Evolutionary conservation across 1,140 invertebrate genomes (phyloP), one percentile per base, ranked within the genome.

Genomic region (Arctopsyche grandis): DNA sequence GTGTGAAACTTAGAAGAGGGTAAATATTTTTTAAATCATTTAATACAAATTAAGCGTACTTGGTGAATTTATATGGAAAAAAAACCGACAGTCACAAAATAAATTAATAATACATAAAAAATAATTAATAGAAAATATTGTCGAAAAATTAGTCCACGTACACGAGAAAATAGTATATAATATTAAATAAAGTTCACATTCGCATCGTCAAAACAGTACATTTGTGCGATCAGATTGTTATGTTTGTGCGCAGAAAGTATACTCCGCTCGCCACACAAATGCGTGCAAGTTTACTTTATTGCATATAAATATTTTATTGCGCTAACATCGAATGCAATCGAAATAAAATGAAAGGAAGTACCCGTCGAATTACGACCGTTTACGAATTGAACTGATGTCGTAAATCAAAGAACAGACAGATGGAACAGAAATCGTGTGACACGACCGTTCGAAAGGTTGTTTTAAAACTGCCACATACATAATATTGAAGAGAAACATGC

Each of bases 361-460:
- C 29, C 29, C 29, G 29, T 38, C 29, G 29, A 38, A 38, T 38
- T 38, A 38, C 7, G 3, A 7, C 29, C 1, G 29, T 38, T 38
- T 38, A 38, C 29, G 29, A 38, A 38, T 7, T 38, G 29, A 38
- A 38, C 29, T 7, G 29, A 10, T 19, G 24, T 66, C 26, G 24
- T 26, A 26, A 26, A 66, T 66, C 63, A 26, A 22, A 66, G 1
- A 52, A 52, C 16, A 52, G 48, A 52, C 48, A 52, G 48, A 52
- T 52, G 22, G 14, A 16, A 19, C n/a, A 22, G 24, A 66, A 66
- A 66, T 66, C 63, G 63, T 26, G 63, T 66, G 63, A 66, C 63
- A 66, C 63, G 63, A 66, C 24, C 63, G 24, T 26, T n/a, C n/a
- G n/a, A n/a, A n/a, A n/a, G n/a, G n/a, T n/a, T n/a, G n/a, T n/a